Evolutionary conservation across 2,113 vertebrate genomes (phyloP).

Genomic region (Laterallus jamaicensis): DNA sequence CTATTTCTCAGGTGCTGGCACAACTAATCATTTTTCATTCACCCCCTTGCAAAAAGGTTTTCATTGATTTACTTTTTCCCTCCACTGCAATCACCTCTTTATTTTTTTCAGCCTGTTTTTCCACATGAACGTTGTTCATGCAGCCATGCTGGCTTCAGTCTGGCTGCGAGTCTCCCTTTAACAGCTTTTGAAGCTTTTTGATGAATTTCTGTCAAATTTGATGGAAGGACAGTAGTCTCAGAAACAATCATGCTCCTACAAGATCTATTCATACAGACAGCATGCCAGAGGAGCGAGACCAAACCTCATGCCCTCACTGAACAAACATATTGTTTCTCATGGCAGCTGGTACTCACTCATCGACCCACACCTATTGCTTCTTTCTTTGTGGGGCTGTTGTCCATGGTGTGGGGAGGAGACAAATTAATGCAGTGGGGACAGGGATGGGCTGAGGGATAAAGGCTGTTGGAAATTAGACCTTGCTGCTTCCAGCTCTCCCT

Average conservation of each 20-base stretch:
- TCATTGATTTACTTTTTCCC: background rate
- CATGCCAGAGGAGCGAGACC: background rate
- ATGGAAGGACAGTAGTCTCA: background rate
- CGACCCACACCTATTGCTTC: background rate
- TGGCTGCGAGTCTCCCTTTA: background rate
- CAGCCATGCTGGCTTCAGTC: background rate
- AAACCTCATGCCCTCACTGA: background rate
- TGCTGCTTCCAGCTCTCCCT: background rate
- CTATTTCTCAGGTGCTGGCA: background rate
- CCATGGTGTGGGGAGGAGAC: background rate
- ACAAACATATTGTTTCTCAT: slow-evolving; percentile 33
- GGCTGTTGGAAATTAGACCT: background rate
- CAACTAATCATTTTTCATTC: background rate
- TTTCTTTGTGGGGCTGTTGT: background rate
- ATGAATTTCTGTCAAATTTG: background rate
- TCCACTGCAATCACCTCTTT: background rate
- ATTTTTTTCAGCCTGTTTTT: background rate
- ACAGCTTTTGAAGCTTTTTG: background rate
- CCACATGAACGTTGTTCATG: background rate
- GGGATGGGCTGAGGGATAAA: background rate
- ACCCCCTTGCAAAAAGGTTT: background rate
- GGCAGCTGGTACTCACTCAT: background rate
- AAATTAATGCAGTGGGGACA: background rate
- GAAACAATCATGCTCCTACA: background rate
- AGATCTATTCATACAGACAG: background rate